phyloP scores from a whole-genome alignment of 1,140 invertebrate genomes.

The Tetragonula clypearis region DNA sequence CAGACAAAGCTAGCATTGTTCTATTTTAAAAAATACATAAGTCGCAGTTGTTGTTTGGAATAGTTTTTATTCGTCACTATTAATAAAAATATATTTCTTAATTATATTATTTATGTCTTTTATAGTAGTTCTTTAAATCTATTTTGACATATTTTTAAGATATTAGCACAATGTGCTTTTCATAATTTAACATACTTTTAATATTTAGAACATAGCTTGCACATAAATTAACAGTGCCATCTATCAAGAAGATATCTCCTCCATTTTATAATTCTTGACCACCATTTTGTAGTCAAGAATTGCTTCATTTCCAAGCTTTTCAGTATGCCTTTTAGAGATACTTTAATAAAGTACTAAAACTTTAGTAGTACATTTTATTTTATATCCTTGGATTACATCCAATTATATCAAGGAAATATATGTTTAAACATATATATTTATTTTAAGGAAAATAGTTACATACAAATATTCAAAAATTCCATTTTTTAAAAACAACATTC shows the following conservation, averaged over 20 bases:
- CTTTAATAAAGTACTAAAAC: neutral
- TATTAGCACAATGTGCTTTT: neutral
- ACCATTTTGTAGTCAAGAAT: constrained; percentile 66
- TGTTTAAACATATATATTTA: neutral
- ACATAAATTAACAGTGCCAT: constrained; percentile 22
- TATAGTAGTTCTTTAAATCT: neutral
- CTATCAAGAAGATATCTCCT: constrained; percentile 27
- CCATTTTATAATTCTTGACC: constrained; percentile 68
- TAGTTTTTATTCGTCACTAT: constrained; percentile 39
- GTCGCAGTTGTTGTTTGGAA: constrained; percentile 72
- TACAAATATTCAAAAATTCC: neutral
- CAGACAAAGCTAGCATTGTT: constrained; percentile 45
- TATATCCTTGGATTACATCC: neutral
- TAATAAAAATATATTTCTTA: neutral
- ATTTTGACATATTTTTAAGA: neutral
- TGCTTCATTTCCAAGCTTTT: neutral
- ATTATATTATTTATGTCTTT: neutral
- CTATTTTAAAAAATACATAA: constrained; percentile 12
- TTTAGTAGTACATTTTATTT: neutral
- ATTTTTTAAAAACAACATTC: neutral
- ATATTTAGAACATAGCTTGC: constrained; percentile 2
- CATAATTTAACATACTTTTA: neutral
- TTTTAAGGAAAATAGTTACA: constrained; percentile 5
- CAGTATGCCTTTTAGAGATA: neutral
- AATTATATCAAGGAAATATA: neutral